Evolutionary conservation across 2,888 invertebrate species (phyloP), one percentile per base, ranked within the genome.

Genomic region (Diaphora mendica): DNA sequence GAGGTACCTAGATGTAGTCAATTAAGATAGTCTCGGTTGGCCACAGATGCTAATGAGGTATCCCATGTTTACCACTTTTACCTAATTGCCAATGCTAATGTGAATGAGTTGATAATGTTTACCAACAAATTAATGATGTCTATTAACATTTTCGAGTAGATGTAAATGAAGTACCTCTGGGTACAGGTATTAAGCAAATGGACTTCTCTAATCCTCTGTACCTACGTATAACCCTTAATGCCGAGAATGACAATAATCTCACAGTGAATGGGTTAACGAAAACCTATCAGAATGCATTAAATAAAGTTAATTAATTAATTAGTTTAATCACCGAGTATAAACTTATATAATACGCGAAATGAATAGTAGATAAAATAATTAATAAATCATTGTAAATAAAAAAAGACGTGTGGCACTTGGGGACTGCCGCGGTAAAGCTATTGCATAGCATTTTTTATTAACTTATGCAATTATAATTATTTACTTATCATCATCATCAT

Each of bases 21-120:
- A 77, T 82, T 73, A 48, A 77, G 74, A 80, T 82, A 80, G 74
- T 23, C 55, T n/a, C 13, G 74, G 76, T 72, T 48, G 75, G 69
- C 72, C 73, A 70, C 48, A 44, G 26, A 71, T 69, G 65, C 71
- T 82, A 77, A 78, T 74, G 72, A 78, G 70, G 72, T 71, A 33
- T 59, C 59, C 35, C 51, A 59, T 51, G 65, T 30, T 62, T 39
- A 33, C 68, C 51, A 73, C 64, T 73, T 72, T 74, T 66, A 73
- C 69, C 59, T 74, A 66, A 73, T 79, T 77, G 30, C 59, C 44
- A 26, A 74, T 71, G 59, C 71, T 70, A 78, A 79, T 78, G 23
- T 48, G 39, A 64, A 64, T 78, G 39, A 74, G 68, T 68, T 5
- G 51, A 68, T 72, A 68, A 72, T 72, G 26, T 44, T 68, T 39